Evolutionary conservation across 2,888 invertebrate genomes (phyloP).

Genomic region (Brachynemurus nebulosus): DNA sequence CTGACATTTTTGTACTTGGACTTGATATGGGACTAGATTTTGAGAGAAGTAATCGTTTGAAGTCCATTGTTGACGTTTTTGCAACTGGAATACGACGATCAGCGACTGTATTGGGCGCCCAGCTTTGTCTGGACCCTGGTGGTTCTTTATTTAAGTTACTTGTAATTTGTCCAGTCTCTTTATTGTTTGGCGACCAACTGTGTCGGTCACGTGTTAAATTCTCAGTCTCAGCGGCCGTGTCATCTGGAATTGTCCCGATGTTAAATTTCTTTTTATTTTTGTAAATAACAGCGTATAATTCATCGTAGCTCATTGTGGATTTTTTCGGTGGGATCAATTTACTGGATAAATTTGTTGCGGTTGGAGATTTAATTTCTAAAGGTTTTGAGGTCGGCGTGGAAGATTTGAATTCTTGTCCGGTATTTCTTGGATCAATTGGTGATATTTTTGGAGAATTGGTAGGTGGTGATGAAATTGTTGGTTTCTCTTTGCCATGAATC

Average conservation of each 20-base stretch:
- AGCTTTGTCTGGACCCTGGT: conserved; percentile 31
- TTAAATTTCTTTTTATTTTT: conserved; percentile 62
- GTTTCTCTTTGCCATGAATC: conserved; percentile 29
- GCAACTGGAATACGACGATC: conserved; percentile 30
- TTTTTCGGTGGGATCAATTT: conserved; percentile 49
- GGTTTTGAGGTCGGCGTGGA: conserved; percentile 46
- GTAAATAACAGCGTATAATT: conserved; percentile 62
- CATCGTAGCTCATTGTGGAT: conserved; percentile 65
- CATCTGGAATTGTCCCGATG: conserved; percentile 42
- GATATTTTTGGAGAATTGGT: conserved; percentile 44
- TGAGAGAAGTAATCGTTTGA: conserved; percentile 65
- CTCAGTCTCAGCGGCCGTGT: conserved; percentile 34
- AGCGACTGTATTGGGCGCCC: conserved; percentile 47
- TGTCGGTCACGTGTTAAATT: conserved; percentile 38
- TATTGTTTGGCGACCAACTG: conserved; percentile 47
- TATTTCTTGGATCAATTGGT: conserved; percentile 49
- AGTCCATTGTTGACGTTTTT: conserved; percentile 70
- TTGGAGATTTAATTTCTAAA: too few species aligned
- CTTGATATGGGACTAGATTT: conserved; percentile 41
- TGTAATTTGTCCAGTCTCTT: conserved; percentile 26
- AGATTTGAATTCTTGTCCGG: conserved; percentile 43
- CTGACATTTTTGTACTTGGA: conserved; percentile 51
- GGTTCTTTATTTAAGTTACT: conserved; percentile 28
- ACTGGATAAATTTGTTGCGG: conserved; percentile 35
- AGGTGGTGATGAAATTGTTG: conserved; percentile 42